Evolutionary conservation across 2,113 vertebrate species (phyloP).

Genomic region (Psettodes erumei): DNA sequence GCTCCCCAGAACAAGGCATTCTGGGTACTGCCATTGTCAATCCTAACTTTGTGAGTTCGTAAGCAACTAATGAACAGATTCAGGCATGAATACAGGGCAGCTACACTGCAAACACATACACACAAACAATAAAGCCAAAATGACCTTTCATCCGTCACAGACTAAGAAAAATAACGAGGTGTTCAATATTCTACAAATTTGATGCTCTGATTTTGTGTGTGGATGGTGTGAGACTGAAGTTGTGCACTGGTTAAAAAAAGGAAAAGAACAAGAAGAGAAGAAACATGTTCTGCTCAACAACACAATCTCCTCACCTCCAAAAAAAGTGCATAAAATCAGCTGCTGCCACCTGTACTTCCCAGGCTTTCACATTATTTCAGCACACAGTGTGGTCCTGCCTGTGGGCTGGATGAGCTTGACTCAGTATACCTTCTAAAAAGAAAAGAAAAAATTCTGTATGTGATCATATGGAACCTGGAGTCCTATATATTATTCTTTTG

Average conservation of each 20-base stretch:
- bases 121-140: constrained; percentile 27
- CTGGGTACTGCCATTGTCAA: constrained; percentile 65
- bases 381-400: constrained; percentile 9
- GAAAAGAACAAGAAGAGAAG: background rate
- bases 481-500: too few species aligned
- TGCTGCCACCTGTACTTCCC: background rate
- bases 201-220: constrained; percentile 38
- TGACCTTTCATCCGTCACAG: constrained; percentile 34
- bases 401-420: background rate
- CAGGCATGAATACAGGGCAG: constrained; percentile 44
- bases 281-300: background rate
- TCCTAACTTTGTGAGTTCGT: constrained; percentile 48
- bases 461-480: constrained; percentile 12
- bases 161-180: constrained; percentile 20
- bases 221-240: constrained; percentile 2
- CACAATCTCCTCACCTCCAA: background rate
- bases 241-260: background rate
- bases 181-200: constrained; percentile 40
- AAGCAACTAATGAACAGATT: constrained; percentile 67
- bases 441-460: background rate
- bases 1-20: constrained; percentile 72
- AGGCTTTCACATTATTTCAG: constrained; percentile 34
- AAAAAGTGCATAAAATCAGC: constrained; percentile 19
- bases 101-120: constrained; percentile 8
- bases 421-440: background rate